Evolutionary conservation across 1,140 invertebrate species (phyloP).

Genomic region (Orchesella cincta): DNA sequence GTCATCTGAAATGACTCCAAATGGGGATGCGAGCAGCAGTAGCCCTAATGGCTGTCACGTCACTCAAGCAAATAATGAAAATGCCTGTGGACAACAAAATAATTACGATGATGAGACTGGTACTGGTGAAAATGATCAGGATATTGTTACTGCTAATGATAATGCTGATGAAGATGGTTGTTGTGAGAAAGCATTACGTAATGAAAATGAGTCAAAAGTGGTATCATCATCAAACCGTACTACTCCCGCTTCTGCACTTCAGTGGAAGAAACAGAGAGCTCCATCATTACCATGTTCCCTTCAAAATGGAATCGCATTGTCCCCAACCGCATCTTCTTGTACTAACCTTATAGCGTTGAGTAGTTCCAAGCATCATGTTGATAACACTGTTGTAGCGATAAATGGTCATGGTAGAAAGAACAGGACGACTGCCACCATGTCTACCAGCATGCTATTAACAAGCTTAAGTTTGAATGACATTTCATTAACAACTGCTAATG

Average conservation of each 20-base stretch:
- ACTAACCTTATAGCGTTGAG: neutral
- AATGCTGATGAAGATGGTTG: neutral
- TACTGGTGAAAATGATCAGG: neutral
- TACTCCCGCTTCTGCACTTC: neutral
- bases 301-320: neutral
- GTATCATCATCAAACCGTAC: neutral
- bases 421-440: neutral
- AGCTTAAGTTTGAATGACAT: conserved; percentile 19
- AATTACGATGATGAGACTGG: neutral
- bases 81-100: neutral
- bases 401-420: neutral
- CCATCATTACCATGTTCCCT: neutral
- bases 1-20: neutral
- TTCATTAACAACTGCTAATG: neutral
- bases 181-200: neutral
- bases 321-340: neutral
- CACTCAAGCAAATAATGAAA: neutral
- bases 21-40: neutral
- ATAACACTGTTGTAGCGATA: neutral
- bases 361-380: neutral
- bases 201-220: neutral
- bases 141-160: neutral
- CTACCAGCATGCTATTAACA: neutral
- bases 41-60: neutral
- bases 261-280: neutral